Percentiles rank a stretch among this genome's conserved stretches.
Conservation (phyloP, 2,888 invertebrate genomes). For the Monopis laevigella region DNA sequence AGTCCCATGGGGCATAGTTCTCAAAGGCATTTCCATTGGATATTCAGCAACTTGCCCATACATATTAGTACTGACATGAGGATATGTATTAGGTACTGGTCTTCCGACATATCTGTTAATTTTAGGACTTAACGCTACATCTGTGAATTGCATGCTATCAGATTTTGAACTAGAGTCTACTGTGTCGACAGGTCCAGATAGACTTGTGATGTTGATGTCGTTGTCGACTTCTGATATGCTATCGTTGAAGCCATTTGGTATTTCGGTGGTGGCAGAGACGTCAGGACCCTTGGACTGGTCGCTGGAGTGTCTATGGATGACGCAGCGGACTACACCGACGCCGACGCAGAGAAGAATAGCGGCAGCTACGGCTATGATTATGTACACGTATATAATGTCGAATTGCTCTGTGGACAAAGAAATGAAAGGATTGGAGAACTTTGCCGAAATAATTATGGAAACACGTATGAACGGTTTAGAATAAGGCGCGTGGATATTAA, state of each 20-base stretch:
- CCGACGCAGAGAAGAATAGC: slow-evolving; percentile 77
- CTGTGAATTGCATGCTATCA: slow-evolving; percentile 51
- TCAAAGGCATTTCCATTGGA: slow-evolving; percentile 62
- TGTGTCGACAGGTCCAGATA: slow-evolving; percentile 70
- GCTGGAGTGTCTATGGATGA: slow-evolving; percentile 72
- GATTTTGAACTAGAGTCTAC: slow-evolving; percentile 52
- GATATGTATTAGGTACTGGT: slow-evolving; percentile 58
- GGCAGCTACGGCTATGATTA: slow-evolving; percentile 78
- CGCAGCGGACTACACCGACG: slow-evolving; percentile 75
- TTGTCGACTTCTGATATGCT: slow-evolving; percentile 87
- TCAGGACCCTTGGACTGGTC: slow-evolving; percentile 75
- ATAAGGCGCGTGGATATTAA: no score
- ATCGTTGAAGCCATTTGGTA: slow-evolving; percentile 85
- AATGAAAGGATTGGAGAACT: no score
- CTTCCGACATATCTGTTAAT: slow-evolving; percentile 59
- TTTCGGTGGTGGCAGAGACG: slow-evolving; percentile 76
- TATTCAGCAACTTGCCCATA: slow-evolving; percentile 62
- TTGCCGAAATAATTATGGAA: no score
- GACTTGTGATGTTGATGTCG: slow-evolving; percentile 77
- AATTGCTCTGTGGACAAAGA: slow-evolving; percentile 63
- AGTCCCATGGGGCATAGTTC: slow-evolving; percentile 58
- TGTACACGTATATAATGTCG: slow-evolving; percentile 84
- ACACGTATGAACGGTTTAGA: no score
- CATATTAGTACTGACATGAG: slow-evolving; percentile 60
- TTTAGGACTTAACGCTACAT: slow-evolving; percentile 53